A percentile compares a stretch with the other conserved stretches of the same genome.
These are phyloP conservation scores for Thysanoteuthis rhombus DNA, from an alignment of 2,888 invertebrate genomes.

Conservation along the genomic window DNA sequence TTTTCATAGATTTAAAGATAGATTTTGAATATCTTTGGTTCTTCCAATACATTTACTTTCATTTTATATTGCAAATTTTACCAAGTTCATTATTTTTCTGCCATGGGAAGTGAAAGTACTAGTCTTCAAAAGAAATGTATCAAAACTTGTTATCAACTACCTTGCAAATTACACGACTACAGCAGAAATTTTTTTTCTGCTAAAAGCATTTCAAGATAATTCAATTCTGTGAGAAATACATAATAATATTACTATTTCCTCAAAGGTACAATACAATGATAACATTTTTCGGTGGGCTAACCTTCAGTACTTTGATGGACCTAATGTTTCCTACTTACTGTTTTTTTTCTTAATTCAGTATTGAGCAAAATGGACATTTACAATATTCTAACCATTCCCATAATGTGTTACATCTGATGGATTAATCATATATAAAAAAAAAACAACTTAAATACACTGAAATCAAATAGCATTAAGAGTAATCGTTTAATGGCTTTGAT, in stretches of 20 bases:
- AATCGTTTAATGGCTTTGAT: conserved; percentile 12
- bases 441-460: not conserved
- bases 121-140: no score
- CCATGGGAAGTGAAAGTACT: no score
- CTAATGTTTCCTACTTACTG: not conserved
- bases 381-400: not conserved
- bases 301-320: not conserved
- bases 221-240: not conserved
- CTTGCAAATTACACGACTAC: no score
- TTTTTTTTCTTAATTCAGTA: not conserved
- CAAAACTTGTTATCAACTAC: no score
- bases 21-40: no score
- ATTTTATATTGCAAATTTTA: no score
- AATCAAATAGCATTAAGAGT: not conserved
- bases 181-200: not conserved
- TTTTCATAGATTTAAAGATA: no score
- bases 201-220: not conserved
- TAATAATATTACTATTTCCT: not conserved
- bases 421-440: not conserved
- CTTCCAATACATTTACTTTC: no score
- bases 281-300: not conserved
- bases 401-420: not conserved
- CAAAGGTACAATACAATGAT: not conserved
- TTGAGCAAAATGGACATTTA: not conserved
- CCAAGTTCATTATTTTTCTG: no score